Base-by-base conservation (phyloP, 2,113 vertebrate genomes). In the Aegotheles bennettii region DNA sequence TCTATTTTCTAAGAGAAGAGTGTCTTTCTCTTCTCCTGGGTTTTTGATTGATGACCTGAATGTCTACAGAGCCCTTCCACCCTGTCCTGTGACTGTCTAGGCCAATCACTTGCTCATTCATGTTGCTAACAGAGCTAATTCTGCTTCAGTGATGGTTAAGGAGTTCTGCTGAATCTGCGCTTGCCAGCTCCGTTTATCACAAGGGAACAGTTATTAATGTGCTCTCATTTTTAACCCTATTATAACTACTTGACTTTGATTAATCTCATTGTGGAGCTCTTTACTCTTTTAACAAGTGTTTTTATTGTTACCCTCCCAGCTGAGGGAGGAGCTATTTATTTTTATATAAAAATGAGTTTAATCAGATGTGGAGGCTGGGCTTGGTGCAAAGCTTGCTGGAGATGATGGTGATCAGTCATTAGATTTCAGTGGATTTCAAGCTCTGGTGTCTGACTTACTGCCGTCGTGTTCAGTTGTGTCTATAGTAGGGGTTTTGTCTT, bases 191-290 rank as follows among this genome's bases (percentile, higher is more conserved):
- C 93, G 48, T 94, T 94, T 96, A 76, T 85, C 89, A 59, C 88
- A 51, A 64, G 82, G 84, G 81, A 96, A 54, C 89, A 56, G 53
- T 95, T 97, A 95, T 91, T 95, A 94, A 96, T 91, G 61, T 87
- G 88, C 83, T 93, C 69, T 92, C 65, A 40, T 97, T 96, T 96
- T 95, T 73, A 94, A 84, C 76, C 61, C 84, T 82, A n/a, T 95
- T 94, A 90, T 71, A 87, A 94, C 83, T 94, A 84, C 93, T 96
- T 97, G 87, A 84, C 47, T 94, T 97, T 95, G 96, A 97, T 97
- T 96, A 95, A 97, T 97, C 93, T 96, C 35, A 48, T 65, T 73
- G 83, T 83, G 82, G 86, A 89, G 87, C 73, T 87, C 64, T 96
- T 80, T 61, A 86, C 48, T 95, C 67, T 93, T 90, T 61, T 65